A percentile compares a stretch with the other conserved stretches of the same genome.
Conservation (phyloP, 2,797 vertebrate genomes). For the Pseudomugil gertrudae region DNA sequence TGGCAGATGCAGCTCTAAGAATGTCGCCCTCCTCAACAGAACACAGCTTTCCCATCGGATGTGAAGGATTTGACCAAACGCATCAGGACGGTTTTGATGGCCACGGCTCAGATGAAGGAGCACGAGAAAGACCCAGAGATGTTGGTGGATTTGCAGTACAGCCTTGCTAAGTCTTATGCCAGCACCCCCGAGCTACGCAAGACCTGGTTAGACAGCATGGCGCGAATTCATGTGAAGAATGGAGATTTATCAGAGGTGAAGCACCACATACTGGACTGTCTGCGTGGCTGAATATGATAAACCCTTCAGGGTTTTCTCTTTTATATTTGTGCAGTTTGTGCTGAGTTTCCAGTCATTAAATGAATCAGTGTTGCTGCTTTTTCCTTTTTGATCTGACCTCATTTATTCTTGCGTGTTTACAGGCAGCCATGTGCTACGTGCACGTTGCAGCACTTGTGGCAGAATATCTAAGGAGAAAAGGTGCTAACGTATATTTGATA, state of each 20-base stretch:
- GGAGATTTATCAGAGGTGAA: conserved; percentile 95
- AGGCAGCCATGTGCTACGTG: conserved; percentile 98
- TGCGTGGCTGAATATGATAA: neutral
- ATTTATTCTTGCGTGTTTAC: conserved; percentile 35
- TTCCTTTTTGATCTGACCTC: conserved; percentile 20
- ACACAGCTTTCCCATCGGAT: conserved; percentile 94
- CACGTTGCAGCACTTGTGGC: conserved; percentile 96
- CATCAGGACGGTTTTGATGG: conserved; percentile 97
- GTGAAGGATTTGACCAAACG: conserved; percentile 98
- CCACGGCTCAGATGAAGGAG: conserved; percentile 98
- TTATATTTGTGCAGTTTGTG: neutral
- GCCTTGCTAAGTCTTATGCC: conserved; percentile 96
- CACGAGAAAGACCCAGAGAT: conserved; percentile 97
- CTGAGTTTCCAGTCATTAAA: neutral
- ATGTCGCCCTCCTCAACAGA: conserved; percentile 73
- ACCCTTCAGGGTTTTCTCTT: neutral
- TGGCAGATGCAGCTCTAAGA: neutral
- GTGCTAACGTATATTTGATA: conserved; percentile 65
- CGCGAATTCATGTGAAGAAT: conserved; percentile 96
- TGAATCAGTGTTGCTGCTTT: neutral
- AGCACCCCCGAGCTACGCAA: conserved; percentile 97
- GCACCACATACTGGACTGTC: neutral
- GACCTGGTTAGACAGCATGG: conserved; percentile 99
- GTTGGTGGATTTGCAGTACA: conserved; percentile 98
- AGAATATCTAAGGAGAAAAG: conserved; percentile 95